A percentile compares a stretch with the other conserved stretches of the same genome.
These are phyloP conservation scores for Nomada lathburiana DNA, from an alignment of 2,888 invertebrate genomes.

Conservation along the genomic window DNA sequence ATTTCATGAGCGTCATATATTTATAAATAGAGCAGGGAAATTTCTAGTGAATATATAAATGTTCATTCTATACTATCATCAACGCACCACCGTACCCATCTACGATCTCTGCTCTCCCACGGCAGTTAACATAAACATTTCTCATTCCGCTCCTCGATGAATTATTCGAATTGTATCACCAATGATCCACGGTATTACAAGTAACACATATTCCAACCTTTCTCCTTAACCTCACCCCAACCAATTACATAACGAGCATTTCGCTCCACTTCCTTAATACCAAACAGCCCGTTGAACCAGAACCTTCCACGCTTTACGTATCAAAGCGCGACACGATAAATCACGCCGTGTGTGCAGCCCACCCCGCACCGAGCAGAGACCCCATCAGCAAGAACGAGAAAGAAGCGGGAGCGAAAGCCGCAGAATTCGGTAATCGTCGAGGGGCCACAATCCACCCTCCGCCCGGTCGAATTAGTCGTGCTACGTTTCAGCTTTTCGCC, in stretches of 20 bases:
- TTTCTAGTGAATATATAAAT: too few species aligned
- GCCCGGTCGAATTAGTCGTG: constrained; percentile 24
- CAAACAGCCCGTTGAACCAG: constrained; percentile 1
- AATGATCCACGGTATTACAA: too few species aligned
- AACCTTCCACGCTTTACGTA: neutral
- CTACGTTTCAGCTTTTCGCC: constrained; percentile 31
- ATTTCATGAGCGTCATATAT: neutral
- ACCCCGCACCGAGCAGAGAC: neutral
- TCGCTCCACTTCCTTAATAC: constrained; percentile 11
- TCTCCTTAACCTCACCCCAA: neutral
- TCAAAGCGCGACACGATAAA: constrained; percentile 18
- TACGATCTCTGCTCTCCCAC: too few species aligned
- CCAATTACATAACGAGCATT: constrained; percentile 1
- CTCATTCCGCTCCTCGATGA: too few species aligned
- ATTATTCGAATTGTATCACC: too few species aligned
- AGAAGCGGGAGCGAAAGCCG: neutral
- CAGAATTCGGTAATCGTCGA: constrained; percentile 15
- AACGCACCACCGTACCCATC: too few species aligned
- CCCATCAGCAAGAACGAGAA: neutral
- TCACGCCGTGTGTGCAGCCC: constrained; percentile 3
- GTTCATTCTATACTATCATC: too few species aligned
- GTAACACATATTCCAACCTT: too few species aligned
- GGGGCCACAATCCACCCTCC: neutral
- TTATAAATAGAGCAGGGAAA: neutral
- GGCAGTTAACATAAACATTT: too few species aligned